phyloP scores from a whole-genome alignment of 2,113 vertebrate genomes.

The Gobio gobio region DNA sequence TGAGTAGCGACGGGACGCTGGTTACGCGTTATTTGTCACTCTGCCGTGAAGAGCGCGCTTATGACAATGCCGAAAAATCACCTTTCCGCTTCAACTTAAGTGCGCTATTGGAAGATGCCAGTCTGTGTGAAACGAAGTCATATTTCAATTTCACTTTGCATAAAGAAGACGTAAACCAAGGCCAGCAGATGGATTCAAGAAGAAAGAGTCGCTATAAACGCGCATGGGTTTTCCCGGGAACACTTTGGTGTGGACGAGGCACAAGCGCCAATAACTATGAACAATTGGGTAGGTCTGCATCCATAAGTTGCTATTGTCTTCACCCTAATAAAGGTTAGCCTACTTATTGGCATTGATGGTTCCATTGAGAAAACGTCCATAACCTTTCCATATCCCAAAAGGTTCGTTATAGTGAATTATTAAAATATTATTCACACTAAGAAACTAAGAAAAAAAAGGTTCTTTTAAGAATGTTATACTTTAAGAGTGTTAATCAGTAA shows the following conservation, averaged over 20 bases:
- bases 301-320: not conserved
- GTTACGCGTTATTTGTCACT: constrained; percentile 56
- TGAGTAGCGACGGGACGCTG: constrained; percentile 32
- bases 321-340: no score
- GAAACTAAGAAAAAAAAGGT: no score
- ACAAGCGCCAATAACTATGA: constrained; percentile 75
- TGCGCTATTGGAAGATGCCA: constrained; percentile 11
- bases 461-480: no score
- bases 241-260: constrained; percentile 88
- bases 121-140: constrained; percentile 56
- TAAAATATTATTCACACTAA: no score
- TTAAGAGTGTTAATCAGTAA: not conserved
- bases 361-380: no score
- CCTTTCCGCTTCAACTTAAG: constrained; percentile 56
- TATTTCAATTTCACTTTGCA: not conserved
- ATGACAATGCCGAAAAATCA: not conserved
- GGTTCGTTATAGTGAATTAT: no score
- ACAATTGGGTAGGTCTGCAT: constrained; percentile 80
- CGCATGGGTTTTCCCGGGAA: constrained; percentile 84
- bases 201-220: constrained; percentile 67
- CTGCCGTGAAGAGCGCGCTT: constrained; percentile 59
- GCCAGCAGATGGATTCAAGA: not conserved
- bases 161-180: not conserved
- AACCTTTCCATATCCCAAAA: no score
- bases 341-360: no score